These are phyloP conservation scores for Charaxes varanes DNA, from an alignment of 1,140 invertebrate species.

Conservation along the genomic window DNA sequence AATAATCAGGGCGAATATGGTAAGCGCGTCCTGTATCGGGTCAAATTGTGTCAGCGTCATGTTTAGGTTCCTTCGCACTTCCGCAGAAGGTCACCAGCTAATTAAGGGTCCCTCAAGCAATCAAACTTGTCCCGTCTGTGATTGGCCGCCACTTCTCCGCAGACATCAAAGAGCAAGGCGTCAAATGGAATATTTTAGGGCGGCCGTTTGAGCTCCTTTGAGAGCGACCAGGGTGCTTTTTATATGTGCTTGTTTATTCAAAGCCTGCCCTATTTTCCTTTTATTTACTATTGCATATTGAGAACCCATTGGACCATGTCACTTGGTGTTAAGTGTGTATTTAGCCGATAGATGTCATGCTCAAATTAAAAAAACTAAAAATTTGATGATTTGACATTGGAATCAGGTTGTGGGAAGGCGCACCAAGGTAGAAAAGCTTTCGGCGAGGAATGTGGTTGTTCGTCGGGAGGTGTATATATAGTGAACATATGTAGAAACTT, in stretches of 20 bases:
- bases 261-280: neutral
- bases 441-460: too few relatives aligned
- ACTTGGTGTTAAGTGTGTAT: too few relatives aligned
- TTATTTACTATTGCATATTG: neutral
- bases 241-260: conserved; percentile 15
- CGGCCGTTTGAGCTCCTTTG: conserved; percentile 15
- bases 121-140: conserved; percentile 20
- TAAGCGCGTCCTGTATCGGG: conserved; percentile 9
- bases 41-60: conserved; percentile 15
- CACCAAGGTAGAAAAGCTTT: too few relatives aligned
- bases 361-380: too few relatives aligned
- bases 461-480: too few relatives aligned
- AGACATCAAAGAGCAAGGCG: conserved; percentile 21
- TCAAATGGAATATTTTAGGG: conserved; percentile 25
- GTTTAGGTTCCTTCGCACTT: conserved; percentile 8
- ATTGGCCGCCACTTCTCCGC: conserved; percentile 16
- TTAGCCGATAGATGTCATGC: too few relatives aligned
- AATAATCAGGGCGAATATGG: conserved; percentile 2
- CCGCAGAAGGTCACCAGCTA: conserved; percentile 19
- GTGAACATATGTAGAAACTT: too few relatives aligned
- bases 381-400: too few relatives aligned
- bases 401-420: too few relatives aligned
- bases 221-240: conserved; percentile 16
- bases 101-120: conserved; percentile 26
- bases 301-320: too few relatives aligned